A percentile compares a stretch with the other conserved stretches of the same genome.
phyloP scores from a whole-genome alignment of 1,140 invertebrate genomes.

The Acromyrmex heyeri region DNA sequence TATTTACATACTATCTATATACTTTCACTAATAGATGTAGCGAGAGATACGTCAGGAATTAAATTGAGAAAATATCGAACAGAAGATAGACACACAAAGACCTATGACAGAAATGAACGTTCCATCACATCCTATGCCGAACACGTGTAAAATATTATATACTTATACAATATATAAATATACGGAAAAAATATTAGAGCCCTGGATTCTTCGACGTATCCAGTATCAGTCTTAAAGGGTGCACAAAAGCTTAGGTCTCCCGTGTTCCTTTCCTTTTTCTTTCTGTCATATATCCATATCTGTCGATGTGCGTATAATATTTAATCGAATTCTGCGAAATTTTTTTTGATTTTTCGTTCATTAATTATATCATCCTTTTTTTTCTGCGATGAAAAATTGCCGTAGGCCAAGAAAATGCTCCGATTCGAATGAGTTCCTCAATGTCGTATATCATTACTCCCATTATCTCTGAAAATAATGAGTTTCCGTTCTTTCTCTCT shows the following conservation, averaged over 20 bases:
- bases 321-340: slow-evolving; percentile 20
- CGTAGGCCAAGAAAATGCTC: slow-evolving; percentile 68
- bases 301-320: slow-evolving; percentile 39
- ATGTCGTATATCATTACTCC: slow-evolving; percentile 60
- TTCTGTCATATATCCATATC: slow-evolving; percentile 16
- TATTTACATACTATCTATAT: slow-evolving; percentile 11
- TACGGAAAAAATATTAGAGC: slow-evolving; percentile 57
- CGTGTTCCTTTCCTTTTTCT: not conserved
- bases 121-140: slow-evolving; percentile 16
- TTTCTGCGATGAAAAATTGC: slow-evolving; percentile 43
- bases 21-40: slow-evolving; percentile 23
- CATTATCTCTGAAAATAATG: slow-evolving; percentile 65
- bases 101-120: slow-evolving; percentile 19
- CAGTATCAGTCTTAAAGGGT: slow-evolving; percentile 48
- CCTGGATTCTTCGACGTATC: slow-evolving; percentile 50
- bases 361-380: slow-evolving; percentile 28
- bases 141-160: slow-evolving; percentile 54
- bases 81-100: slow-evolving; percentile 3
- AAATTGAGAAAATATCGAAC: slow-evolving; percentile 34
- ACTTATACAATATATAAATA: slow-evolving; percentile 52
- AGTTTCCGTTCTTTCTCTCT: slow-evolving; percentile 46
- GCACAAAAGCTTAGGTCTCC: slow-evolving; percentile 59
- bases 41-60: slow-evolving; percentile 14
- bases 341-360: slow-evolving; percentile 48
- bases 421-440: slow-evolving; percentile 51